Percentiles rank a stretch among this genome's conserved stretches.
Conservation (phyloP, 2,113 vertebrate genomes). For the Gasterosteus aculeatus region DNA sequence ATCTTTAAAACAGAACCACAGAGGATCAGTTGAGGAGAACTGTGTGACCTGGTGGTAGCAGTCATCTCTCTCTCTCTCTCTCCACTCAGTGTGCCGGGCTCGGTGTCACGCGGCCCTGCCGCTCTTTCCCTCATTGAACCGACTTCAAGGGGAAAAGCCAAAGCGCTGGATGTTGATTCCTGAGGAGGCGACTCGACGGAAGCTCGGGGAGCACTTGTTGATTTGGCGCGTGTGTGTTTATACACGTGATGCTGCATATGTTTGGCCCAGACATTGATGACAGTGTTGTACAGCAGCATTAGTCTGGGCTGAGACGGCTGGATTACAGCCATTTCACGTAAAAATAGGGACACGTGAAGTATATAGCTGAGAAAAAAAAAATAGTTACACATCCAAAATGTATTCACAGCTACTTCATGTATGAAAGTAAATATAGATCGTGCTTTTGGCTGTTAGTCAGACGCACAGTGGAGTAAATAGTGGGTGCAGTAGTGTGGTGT, state of each 20-base stretch:
- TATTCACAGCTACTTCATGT: slow-evolving; percentile 37
- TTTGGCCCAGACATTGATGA: slow-evolving; percentile 38
- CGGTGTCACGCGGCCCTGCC: slow-evolving; percentile 37
- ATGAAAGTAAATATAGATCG: slow-evolving; percentile 35
- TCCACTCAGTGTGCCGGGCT: background rate
- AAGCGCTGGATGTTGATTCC: slow-evolving; percentile 46
- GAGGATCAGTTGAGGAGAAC: slow-evolving; percentile 51
- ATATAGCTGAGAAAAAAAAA: slow-evolving; percentile 1
- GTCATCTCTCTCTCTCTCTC: slow-evolving; percentile 22
- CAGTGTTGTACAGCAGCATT: slow-evolving; percentile 41
- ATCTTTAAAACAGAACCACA: slow-evolving; percentile 64
- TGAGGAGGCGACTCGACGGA: slow-evolving; percentile 57
- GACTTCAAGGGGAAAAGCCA: slow-evolving; percentile 48
- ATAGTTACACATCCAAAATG: background rate
- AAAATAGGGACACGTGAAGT: slow-evolving; percentile 37
- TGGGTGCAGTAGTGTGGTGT: slow-evolving; percentile 25
- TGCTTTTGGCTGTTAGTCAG: slow-evolving; percentile 34
- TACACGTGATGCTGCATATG: slow-evolving; percentile 16
- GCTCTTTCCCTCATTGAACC: slow-evolving; percentile 41
- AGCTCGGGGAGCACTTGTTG: slow-evolving; percentile 52
- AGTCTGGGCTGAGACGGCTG: slow-evolving; percentile 42
- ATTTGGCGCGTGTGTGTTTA: slow-evolving; percentile 13
- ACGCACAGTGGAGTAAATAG: slow-evolving; percentile 35
- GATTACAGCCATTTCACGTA: slow-evolving; percentile 51
- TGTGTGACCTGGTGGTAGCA: slow-evolving; percentile 61